These are phyloP conservation scores for Drosophila parabipectinata DNA, from an alignment of 1,140 invertebrate species.

Conservation along the genomic window DNA sequence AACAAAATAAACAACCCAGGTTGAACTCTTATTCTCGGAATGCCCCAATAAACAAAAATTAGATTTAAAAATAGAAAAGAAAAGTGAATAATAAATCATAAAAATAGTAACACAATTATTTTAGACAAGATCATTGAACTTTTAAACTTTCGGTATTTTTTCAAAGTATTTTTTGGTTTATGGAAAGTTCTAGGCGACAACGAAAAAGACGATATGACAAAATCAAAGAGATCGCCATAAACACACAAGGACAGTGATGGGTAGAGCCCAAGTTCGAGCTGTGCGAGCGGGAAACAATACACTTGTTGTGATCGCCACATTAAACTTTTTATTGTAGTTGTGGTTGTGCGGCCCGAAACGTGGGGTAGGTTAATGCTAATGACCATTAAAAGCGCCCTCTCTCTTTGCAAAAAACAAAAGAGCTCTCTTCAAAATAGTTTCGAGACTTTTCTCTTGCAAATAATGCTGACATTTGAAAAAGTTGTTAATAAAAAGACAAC, in stretches of 20 bases:
- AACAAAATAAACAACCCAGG: constrained; percentile 51
- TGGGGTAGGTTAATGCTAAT: constrained; percentile 78
- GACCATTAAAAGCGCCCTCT: constrained; percentile 40
- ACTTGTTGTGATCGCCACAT: constrained; percentile 50
- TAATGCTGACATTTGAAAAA: constrained; percentile 55
- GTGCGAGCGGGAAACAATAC: constrained; percentile 12
- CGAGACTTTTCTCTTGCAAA: constrained; percentile 4
- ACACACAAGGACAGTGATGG: constrained; percentile 9
- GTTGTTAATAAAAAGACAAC: constrained; percentile 20
- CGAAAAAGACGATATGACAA: constrained; percentile 29
- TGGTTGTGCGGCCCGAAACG: constrained; percentile 45
- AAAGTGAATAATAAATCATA: not conserved
- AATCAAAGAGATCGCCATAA: constrained; percentile 47
- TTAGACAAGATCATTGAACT: constrained; percentile 5
- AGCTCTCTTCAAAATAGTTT: not conserved
- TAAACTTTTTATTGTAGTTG: constrained; percentile 47
- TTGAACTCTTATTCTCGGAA: constrained; percentile 33
- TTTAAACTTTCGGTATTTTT: not conserved
- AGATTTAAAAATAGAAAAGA: not conserved
- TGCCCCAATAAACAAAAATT: constrained; percentile 25
- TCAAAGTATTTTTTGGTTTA: constrained; percentile 38
- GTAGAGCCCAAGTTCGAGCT: not conserved
- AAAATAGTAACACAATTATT: not conserved
- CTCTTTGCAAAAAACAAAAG: not conserved
- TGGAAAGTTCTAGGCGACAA: constrained; percentile 61